phyloP scores from a whole-genome alignment of 1,140 invertebrate genomes.

The Scaptomyza montana region DNA sequence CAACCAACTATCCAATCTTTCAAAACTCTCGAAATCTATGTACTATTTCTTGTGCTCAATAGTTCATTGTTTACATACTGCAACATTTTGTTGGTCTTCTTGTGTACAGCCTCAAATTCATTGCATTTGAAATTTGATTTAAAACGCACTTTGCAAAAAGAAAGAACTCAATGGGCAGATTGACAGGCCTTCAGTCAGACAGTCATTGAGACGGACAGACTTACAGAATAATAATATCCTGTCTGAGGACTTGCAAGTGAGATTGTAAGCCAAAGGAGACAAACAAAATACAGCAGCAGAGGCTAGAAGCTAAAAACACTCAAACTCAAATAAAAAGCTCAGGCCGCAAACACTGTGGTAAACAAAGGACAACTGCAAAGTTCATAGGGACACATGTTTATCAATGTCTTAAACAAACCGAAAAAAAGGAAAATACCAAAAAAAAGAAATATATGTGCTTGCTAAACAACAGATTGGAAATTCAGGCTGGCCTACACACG shows the following conservation, averaged over 20 bases:
- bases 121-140: slow-evolving; percentile 58
- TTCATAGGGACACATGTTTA: slow-evolving; percentile 56
- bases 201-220: slow-evolving; percentile 7
- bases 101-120: slow-evolving; percentile 26
- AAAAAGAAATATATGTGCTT: slow-evolving; percentile 1
- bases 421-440: slow-evolving; percentile 11
- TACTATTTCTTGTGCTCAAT: no score
- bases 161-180: not conserved
- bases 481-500: slow-evolving; percentile 33
- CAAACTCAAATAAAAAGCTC: slow-evolving; percentile 31
- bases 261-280: slow-evolving; percentile 21
- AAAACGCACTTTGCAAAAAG: slow-evolving; percentile 36
- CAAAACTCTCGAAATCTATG: no score
- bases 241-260: slow-evolving; percentile 41
- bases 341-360: slow-evolving; percentile 45
- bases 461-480: slow-evolving; percentile 22
- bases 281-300: not conserved
- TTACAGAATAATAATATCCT: slow-evolving; percentile 54
- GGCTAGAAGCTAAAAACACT: slow-evolving; percentile 24
- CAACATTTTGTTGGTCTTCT: slow-evolving; percentile 1
- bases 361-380: slow-evolving; percentile 59
- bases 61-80: not conserved
- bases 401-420: slow-evolving; percentile 40
- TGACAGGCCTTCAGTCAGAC: no score
- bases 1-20: no score